Evolutionary conservation across 2,113 vertebrate species (phyloP).

Genomic region (Bambusicola thoracicus): DNA sequence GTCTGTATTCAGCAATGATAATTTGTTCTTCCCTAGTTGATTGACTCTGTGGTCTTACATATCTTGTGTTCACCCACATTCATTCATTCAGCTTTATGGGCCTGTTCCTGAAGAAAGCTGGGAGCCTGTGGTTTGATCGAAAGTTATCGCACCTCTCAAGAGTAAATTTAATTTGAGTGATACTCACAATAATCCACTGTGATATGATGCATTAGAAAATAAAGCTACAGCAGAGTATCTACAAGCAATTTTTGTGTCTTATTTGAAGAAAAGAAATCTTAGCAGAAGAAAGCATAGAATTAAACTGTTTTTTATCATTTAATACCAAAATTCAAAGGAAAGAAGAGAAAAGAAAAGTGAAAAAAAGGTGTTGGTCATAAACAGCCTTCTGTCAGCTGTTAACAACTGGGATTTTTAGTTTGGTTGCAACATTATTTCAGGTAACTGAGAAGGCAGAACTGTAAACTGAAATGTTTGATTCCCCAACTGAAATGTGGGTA

Average conservation of each 20-base stretch:
- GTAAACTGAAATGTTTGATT: conserved; percentile 12
- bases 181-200: conserved; percentile 5
- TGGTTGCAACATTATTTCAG: conserved; percentile 12
- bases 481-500: neutral
- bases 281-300: neutral
- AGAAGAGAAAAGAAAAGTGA: neutral
- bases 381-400: neutral
- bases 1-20: neutral
- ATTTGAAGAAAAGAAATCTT: neutral
- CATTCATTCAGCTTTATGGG: neutral
- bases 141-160: conserved; percentile 33
- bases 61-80: neutral
- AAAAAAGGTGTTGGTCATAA: neutral
- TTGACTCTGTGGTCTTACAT: neutral
- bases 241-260: neutral
- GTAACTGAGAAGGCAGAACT: conserved; percentile 41
- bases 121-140: conserved; percentile 33
- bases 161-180: conserved; percentile 50
- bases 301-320: neutral
- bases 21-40: neutral
- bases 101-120: neutral
- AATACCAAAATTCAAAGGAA: neutral
- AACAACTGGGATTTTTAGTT: conserved; percentile 1
- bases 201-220: conserved; percentile 36
- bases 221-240: neutral